Conservation (phyloP, 2,113 vertebrate species). For the Gracilinanus agilis region DNA sequence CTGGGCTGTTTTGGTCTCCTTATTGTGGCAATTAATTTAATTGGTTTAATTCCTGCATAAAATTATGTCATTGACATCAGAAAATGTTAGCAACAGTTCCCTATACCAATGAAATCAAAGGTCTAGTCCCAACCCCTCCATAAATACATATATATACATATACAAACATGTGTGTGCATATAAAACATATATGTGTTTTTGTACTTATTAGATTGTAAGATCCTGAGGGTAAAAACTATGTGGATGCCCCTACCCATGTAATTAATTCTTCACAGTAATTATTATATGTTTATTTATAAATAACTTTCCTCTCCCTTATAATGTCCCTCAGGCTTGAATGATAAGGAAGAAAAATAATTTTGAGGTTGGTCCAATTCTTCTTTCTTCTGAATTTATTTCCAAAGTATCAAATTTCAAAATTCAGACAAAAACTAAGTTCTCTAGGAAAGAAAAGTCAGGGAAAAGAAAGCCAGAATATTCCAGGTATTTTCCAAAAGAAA, state of each 20-base stretch:
- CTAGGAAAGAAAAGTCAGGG: neutral
- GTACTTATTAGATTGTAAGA: neutral
- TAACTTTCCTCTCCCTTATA: neutral
- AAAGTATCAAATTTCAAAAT: neutral
- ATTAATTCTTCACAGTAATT: neutral
- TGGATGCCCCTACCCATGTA: neutral
- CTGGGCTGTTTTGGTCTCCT: no score
- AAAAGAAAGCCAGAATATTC: neutral
- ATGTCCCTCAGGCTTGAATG: neutral
- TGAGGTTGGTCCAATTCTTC: neutral
- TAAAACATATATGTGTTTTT: neutral
- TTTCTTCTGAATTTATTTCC: neutral
- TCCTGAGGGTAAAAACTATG: neutral
- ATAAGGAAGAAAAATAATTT: neutral
- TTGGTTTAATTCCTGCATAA: no score
- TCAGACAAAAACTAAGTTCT: neutral
- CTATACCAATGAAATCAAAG: no score
- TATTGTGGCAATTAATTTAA: no score
- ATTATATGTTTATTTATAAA: neutral
- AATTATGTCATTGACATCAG: no score
- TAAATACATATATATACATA: no score
- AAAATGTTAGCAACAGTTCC: no score
- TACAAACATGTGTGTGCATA: neutral
- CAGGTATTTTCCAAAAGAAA: neutral
- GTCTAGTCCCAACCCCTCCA: no score